Percentiles rank a stretch among this genome's conserved stretches.
phyloP scores from a whole-genome alignment of 2,888 invertebrate genomes.

The Drosophila subquinaria region DNA sequence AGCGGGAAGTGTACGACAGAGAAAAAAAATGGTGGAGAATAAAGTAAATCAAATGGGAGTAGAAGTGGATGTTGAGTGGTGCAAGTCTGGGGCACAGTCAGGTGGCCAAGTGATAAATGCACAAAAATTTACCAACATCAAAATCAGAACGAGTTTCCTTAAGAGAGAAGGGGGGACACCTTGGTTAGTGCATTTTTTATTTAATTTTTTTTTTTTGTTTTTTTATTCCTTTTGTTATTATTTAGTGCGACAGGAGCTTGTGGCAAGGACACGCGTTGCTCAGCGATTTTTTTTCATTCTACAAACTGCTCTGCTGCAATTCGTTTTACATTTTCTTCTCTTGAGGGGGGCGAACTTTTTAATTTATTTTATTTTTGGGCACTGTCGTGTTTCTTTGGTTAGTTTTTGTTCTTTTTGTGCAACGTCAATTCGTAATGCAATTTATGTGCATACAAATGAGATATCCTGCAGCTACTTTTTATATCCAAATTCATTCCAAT shows the following conservation, averaged over 20 bases:
- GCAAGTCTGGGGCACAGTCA: not conserved
- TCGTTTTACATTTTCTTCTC: slow-evolving; percentile 31
- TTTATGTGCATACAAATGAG: slow-evolving; percentile 70
- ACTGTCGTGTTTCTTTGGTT: slow-evolving; percentile 19
- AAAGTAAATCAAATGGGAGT: slow-evolving; percentile 41
- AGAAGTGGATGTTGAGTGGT: not conserved
- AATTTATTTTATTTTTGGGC: slow-evolving; percentile 62
- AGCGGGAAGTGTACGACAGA: slow-evolving; percentile 33
- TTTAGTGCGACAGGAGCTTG: slow-evolving; percentile 44
- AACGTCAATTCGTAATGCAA: slow-evolving; percentile 63
- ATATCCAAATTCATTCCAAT: slow-evolving; percentile 16
- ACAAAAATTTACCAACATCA: slow-evolving; percentile 55
- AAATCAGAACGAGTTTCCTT: slow-evolving; percentile 46
- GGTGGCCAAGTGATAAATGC: slow-evolving; percentile 63
- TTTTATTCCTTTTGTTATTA: slow-evolving; percentile 57
- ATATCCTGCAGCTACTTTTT: slow-evolving; percentile 41
- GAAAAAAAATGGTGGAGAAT: slow-evolving; percentile 4
- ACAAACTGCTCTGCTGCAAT: slow-evolving; percentile 19
- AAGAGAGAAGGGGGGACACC: not conserved
- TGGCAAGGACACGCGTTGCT: slow-evolving; percentile 60
- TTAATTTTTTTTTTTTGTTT: slow-evolving; percentile 19
- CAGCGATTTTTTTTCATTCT: slow-evolving; percentile 42
- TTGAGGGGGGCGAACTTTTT: slow-evolving; percentile 40
- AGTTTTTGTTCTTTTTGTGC: slow-evolving; percentile 10
- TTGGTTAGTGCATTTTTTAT: slow-evolving; percentile 11